phyloP scores from a whole-genome alignment of 2,797 vertebrate genomes.

The Pipistrellus pipistrellus region DNA sequence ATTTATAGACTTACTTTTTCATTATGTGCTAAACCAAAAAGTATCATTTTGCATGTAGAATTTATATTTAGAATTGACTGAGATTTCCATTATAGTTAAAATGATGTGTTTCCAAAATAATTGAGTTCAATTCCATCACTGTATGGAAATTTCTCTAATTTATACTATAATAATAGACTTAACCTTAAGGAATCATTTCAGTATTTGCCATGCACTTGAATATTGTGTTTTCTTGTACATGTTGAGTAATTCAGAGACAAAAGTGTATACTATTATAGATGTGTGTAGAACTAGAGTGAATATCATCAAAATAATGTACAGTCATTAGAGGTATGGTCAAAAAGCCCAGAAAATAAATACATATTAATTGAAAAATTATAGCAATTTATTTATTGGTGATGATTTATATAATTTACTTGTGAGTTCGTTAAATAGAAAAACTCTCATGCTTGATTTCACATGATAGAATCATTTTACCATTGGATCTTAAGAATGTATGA shows the following conservation, averaged over 20 bases:
- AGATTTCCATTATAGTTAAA: neutral
- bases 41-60: neutral
- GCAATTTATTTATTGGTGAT: neutral
- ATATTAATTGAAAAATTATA: neutral
- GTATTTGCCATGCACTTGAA: neutral
- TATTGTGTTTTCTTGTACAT: neutral
- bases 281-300: neutral
- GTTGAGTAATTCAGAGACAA: neutral
- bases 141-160: neutral
- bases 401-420: neutral
- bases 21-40: neutral
- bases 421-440: neutral
- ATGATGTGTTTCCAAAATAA: neutral
- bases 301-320: neutral
- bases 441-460: neutral
- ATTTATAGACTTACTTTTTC: neutral
- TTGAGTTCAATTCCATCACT: neutral
- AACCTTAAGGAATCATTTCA: neutral
- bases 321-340: neutral
- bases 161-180: neutral
- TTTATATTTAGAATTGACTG: conserved; percentile 1
- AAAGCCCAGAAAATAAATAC: neutral
- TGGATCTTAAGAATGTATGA: neutral
- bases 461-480: neutral
- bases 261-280: neutral